Evolutionary conservation across 2,888 invertebrate species (phyloP), one percentile per base, ranked within the genome.

Genomic region (Aphrophora alni): DNA sequence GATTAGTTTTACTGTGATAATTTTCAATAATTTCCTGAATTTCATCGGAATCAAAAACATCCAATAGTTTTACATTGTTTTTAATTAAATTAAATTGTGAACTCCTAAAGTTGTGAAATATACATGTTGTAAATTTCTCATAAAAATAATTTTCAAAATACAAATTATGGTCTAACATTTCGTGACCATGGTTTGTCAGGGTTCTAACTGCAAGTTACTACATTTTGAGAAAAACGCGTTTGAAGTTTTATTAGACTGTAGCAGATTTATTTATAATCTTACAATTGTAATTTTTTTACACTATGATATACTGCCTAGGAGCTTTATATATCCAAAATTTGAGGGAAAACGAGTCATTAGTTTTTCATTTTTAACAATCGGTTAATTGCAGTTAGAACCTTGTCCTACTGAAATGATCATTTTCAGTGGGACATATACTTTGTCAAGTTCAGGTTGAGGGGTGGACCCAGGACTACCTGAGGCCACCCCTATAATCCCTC

Each of bases 201-300:
- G 72, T 72, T 72, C 72, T 72, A 72, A 72, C 72, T 72, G 24
- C 72, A 27, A n/a, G 72, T 27, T 28, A 72, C 27, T 72, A 72
- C 72, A 72, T 72, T 72, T 72, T 27, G 26, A 27, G 72, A 72
- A 72, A 72, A 27, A 72, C 72, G 27, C 8, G 38, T 72, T 72
- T 27, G 24, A 72, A 72, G 72, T n/a, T 72, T 72, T 27, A 72
- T 5, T 27, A 71, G 27, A 14, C 25, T 21, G 71, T 71, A 71
- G 71, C 71, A 71, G 17, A 27, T 72, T 72, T 7, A 72, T 72
- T 72, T 24, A 72, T 72, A 72, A 72, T n/a, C 72, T 72, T 26
- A 72, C 38, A 25, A 27, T 27, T 72, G 26, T 72, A 38, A 72
- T 27, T 26, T 26, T 72, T 72, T 72, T 26, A 72, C 38, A 72